Evolutionary conservation across 64 coral and sea anemone genomes (phyloP).

Genomic region (Montipora sp.): DNA sequence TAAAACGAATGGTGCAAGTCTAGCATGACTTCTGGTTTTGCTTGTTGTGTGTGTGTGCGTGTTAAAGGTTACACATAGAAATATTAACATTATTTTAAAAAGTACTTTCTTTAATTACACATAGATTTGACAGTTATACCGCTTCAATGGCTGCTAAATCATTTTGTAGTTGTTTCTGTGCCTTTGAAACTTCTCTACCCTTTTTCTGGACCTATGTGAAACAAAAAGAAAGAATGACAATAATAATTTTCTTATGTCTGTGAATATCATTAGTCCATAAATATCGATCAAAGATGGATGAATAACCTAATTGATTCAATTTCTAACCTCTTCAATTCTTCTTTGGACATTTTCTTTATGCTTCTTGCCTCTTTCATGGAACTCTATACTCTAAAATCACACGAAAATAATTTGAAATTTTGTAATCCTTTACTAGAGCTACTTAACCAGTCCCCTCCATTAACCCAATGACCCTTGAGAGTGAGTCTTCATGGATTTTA

Average conservation of each 20-base stretch:
- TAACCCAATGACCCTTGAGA: no score
- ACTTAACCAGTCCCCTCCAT: no score
- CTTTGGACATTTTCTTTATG: conserved; percentile 93
- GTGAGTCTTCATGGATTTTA: no score
- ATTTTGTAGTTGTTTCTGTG: conserved; percentile 71
- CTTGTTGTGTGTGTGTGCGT: no score
- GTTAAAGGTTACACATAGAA: no score
- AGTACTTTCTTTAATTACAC: no score
- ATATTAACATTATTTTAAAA: no score
- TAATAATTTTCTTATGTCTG: not conserved
- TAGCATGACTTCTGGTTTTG: no score
- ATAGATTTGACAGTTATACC: conserved; percentile 30
- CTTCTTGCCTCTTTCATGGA: conserved; percentile 92
- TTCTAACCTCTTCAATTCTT: conserved; percentile 79
- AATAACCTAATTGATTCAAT: not conserved
- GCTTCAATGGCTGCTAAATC: conserved; percentile 88
- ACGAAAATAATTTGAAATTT: not conserved
- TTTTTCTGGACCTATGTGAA: conserved; percentile 74
- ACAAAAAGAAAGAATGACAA: not conserved
- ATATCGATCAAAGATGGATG: not conserved
- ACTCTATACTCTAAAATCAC: conserved; percentile 77
- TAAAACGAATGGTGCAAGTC: no score
- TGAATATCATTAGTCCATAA: not conserved
- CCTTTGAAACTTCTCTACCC: conserved; percentile 65
- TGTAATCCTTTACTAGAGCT: no score